phyloP scores from a whole-genome alignment of 2,888 invertebrate genomes.

The Phortica okadai region DNA sequence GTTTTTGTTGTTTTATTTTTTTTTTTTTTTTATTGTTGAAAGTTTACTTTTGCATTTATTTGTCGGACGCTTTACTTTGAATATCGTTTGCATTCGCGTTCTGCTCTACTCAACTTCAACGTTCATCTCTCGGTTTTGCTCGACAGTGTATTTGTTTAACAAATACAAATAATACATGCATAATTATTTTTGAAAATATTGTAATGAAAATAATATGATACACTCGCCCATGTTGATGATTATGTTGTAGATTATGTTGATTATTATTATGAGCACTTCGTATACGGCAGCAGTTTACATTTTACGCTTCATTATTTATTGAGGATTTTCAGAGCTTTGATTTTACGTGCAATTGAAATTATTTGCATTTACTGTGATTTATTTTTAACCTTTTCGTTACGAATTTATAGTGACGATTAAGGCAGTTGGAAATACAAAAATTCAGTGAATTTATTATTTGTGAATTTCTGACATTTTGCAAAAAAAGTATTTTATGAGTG shows the following conservation, averaged over 20 bases:
- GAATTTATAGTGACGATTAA: no score
- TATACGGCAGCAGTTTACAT: constrained; percentile 22
- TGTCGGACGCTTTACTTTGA: constrained; percentile 28
- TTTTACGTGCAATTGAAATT: background rate
- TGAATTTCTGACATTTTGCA: no score
- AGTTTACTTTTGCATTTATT: constrained; percentile 68
- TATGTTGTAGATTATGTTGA: constrained; percentile 26
- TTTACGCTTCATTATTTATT: background rate
- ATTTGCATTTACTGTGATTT: background rate
- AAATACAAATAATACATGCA: constrained; percentile 70
- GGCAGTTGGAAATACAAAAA: no score
- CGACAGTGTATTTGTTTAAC: constrained; percentile 63
- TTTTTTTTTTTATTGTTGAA: constrained; percentile 52
- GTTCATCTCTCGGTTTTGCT: constrained; percentile 39
- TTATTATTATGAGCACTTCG: constrained; percentile 40
- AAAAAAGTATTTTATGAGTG: no score
- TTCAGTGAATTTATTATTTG: no score
- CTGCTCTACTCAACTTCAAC: background rate
- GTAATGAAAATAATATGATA: constrained; percentile 53
- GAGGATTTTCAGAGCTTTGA: background rate
- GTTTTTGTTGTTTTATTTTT: constrained; percentile 45
- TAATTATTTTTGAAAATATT: constrained; percentile 71
- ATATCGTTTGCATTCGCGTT: constrained; percentile 24
- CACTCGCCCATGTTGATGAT: constrained; percentile 46
- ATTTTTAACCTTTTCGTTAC: background rate